Conservation (phyloP, 2,113 vertebrate species). For the Propithecus coquereli region DNA sequence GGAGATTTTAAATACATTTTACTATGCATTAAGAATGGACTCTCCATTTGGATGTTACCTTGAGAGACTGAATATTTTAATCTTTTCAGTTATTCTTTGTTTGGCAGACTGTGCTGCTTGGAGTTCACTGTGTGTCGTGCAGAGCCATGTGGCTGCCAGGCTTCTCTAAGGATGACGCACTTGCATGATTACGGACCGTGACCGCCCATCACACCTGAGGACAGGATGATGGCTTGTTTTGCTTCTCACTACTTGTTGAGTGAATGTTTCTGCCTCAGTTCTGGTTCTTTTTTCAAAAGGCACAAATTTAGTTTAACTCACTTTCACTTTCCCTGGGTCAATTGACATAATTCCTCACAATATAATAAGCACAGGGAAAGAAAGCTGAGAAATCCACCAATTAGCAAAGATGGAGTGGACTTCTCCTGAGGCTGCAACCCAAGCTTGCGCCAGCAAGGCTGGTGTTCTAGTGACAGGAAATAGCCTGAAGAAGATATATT, state of each 20-base stretch:
- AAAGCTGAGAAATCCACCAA: neutral
- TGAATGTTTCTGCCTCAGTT: neutral
- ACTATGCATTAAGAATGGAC: neutral
- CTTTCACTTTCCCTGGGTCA: neutral
- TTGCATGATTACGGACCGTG: accelerated
- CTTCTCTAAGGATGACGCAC: neutral
- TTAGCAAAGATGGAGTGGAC: neutral
- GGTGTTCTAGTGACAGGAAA: neutral
- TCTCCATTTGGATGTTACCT: neutral
- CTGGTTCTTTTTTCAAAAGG: neutral
- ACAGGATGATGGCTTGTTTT: neutral
- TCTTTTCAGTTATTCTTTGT: neutral
- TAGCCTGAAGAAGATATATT: neutral
- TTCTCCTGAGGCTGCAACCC: neutral
- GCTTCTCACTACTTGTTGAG: neutral
- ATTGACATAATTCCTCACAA: neutral
- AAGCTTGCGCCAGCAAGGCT: neutral
- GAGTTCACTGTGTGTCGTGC: neutral
- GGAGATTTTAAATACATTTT: neutral
- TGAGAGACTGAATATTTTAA: neutral
- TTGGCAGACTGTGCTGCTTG: neutral
- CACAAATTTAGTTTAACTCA: neutral
- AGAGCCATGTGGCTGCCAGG: neutral
- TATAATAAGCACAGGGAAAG: neutral
- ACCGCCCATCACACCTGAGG: neutral